phyloP scores from a whole-genome alignment of 2,797 vertebrate species.

The Anguilla pacifica region DNA sequence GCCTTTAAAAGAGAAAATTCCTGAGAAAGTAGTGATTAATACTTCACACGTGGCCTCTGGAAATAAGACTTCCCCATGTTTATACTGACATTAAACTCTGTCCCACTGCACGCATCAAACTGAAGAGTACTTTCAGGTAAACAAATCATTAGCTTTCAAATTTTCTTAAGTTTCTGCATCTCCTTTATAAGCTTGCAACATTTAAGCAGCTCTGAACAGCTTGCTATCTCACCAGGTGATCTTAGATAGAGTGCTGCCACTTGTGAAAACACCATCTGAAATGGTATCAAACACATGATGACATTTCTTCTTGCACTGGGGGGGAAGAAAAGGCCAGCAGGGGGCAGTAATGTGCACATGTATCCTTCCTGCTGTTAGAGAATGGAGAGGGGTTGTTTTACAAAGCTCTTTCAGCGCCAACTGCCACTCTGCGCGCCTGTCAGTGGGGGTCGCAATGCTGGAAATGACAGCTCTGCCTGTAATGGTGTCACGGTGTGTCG shows the following conservation, averaged over 20 bases:
- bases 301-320: not conserved
- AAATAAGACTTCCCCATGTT: not conserved
- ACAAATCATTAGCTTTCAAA: not conserved
- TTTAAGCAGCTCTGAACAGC: not conserved
- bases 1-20: not conserved
- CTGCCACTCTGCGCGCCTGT: not conserved
- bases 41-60: not conserved
- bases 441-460: not conserved
- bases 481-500: constrained; percentile 8
- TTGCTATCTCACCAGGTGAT: not conserved
- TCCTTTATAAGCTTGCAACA: not conserved
- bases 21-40: not conserved
- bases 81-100: not conserved
- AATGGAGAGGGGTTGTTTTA: not conserved
- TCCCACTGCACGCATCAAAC: not conserved
- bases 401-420: not conserved
- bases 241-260: not conserved
- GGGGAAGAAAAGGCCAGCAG: not conserved
- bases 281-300: not conserved
- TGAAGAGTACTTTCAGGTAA: not conserved
- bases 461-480: constrained; percentile 4
- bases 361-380: not conserved
- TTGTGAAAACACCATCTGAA: not conserved
- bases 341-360: not conserved
- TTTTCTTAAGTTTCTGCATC: not conserved